Conservation (phyloP, 2,113 vertebrate genomes). For the Pheucticus melanocephalus region DNA sequence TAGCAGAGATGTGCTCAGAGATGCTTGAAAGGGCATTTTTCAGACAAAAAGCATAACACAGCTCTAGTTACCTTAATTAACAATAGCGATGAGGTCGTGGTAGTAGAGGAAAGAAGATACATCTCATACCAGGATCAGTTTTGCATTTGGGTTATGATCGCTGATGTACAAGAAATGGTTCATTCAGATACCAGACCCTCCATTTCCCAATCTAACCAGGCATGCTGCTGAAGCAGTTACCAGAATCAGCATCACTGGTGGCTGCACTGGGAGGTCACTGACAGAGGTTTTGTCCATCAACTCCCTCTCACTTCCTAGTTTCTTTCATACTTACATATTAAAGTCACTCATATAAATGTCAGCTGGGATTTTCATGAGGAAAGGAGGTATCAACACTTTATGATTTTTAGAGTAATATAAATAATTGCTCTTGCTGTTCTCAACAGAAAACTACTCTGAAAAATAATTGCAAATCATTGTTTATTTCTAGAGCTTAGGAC, state of each 20-base stretch:
- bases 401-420: background rate
- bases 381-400: background rate
- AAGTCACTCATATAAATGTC: background rate
- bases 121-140: background rate
- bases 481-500: background rate
- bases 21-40: background rate
- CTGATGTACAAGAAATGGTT: background rate
- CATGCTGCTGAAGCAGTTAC: background rate
- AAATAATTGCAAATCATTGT: background rate
- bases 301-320: background rate
- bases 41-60: rapidly evolving
- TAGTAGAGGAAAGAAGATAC: background rate
- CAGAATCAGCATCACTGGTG: background rate
- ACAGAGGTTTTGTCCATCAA: background rate
- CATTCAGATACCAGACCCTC: background rate
- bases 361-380: background rate
- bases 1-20: background rate
- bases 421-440: background rate
- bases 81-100: background rate
- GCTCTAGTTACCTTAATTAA: background rate
- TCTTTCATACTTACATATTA: background rate
- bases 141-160: background rate
- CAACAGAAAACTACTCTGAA: background rate
- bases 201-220: background rate
- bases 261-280: background rate